A percentile compares a stretch with the other conserved stretches of the same genome.
phyloP scores from a whole-genome alignment of 2,797 vertebrate species.

The Gambusia yucatana region DNA sequence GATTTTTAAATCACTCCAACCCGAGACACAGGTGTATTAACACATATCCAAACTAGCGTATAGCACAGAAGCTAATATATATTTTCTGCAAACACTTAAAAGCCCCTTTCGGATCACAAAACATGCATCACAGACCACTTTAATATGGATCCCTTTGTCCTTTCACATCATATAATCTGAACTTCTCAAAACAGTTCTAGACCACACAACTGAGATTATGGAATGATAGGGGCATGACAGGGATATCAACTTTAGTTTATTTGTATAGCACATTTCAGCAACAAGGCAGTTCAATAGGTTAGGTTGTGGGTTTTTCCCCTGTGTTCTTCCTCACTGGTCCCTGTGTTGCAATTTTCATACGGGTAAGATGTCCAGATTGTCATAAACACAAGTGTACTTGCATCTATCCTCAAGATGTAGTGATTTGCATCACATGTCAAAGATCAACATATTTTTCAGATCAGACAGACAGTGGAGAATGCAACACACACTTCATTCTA shows the following conservation, averaged over 20 bases:
- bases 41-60: too few species aligned
- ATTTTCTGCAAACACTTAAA: neutral
- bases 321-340: neutral
- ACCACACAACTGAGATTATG: neutral
- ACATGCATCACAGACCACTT: neutral
- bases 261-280: too few species aligned
- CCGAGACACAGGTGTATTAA: too few species aligned
- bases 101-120: neutral
- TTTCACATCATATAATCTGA: neutral
- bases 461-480: neutral
- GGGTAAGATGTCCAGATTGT: neutral
- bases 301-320: neutral
- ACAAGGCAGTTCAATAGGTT: neutral
- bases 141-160: neutral
- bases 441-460: neutral
- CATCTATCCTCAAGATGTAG: neutral
- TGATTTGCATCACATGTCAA: neutral
- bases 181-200: neutral
- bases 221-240: neutral
- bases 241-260: too few species aligned
- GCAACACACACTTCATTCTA: neutral
- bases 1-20: too few species aligned
- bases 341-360: neutral
- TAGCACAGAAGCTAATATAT: too few species aligned
- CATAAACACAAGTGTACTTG: neutral